Evolutionary conservation across 2,888 invertebrate genomes (phyloP), one percentile per base, ranked within the genome.

Genomic region (Clistopyga incitator): DNA sequence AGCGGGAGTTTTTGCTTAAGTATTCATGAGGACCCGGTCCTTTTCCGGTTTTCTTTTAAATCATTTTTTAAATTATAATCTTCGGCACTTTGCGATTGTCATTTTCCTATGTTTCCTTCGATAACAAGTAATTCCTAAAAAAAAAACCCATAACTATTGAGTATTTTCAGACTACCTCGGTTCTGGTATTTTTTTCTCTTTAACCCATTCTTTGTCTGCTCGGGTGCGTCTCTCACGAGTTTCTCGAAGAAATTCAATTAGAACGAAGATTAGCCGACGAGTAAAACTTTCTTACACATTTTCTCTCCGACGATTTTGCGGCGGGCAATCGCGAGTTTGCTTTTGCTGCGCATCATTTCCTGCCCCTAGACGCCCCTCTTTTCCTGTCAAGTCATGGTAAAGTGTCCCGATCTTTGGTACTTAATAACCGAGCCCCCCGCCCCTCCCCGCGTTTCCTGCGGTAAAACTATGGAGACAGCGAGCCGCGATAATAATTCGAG

Each of bases 241-340:
- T 84, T 67, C 38, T 29, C 77, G 74, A 85, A 87, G 89, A 89
- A 89, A 90, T 90, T 90, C 90, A 90, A 90, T 90, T 90, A 89
- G 85, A 78, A 77, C 72, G 65, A 75, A 85, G 87, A 89, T 87
- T 88, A 89, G 86, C 84, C 84, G 76, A 61, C 71, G 75, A 68
- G 86, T 70, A 81, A 86, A 88, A 84, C 85, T 89, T 89, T 86
- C 68, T 80, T 81, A 23, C 83, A 79, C 82, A 85, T 84, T 83
- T 82, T 67, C 61, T 77, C 54, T 75, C 42, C 50, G 77, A 84
- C 79, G 86, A 86, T 86, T 86, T 84, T 74, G 25, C 29, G n/a
- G n/a, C 79, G 72, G 52, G 70, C 82, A 82, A 86, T 85, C 83
- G 78, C 65, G 23, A 72, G 70, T 64, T 84, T 45, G 75, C 78